Evolutionary conservation across 1,140 invertebrate species (phyloP), one percentile per base, ranked within the genome.

Genomic region (Sinella curviseta): DNA sequence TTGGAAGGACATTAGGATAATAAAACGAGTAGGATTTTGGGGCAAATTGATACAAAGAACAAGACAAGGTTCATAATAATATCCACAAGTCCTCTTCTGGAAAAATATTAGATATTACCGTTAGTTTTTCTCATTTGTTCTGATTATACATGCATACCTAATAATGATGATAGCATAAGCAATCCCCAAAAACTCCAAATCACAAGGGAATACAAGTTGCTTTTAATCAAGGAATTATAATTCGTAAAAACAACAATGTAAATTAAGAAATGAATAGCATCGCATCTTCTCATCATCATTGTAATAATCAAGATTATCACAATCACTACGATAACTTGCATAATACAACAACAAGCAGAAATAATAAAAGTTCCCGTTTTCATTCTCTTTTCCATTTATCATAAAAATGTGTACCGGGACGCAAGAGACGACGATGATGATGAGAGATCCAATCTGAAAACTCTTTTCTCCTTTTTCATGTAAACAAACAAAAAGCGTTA

Each of bases 261-360:
- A 70, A 70, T 70, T 70, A 70, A 24, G 30, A 70, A 70, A 70
- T 70, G 65, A 70, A 70, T 70, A 33, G 57, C 14, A 65, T 65
- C 57, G 39, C 39, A 20, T 48, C 39, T 48, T 26, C 8, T 65
- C 57, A n/a, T 65, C 57, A n/a, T 65, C 24, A 14, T 17, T 26
- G 4, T 65, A 4, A 48, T 65, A n/a, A 26, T 65, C 57, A n/a
- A 4, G 14, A 16, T 26, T 26, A 16, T 65, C 26, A 26, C 24
- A n/a, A n/a, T 4, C 14, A 65, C 57, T 4, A 65, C 26, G 24
- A 65, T 65, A 26, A 8, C 16, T 30, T n/a, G 57, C 24, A 60
- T 3, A 60, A 70, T 2, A 70, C 65, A 12, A 70, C 26, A 70
- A 33, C n/a, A n/a, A 70, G 31, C 65, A 70, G 8, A 24, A 70